A percentile compares a stretch with the other conserved stretches of the same genome.
phyloP scores from a whole-genome alignment of 2,888 invertebrate species.

The Limnephilus lunatus region DNA sequence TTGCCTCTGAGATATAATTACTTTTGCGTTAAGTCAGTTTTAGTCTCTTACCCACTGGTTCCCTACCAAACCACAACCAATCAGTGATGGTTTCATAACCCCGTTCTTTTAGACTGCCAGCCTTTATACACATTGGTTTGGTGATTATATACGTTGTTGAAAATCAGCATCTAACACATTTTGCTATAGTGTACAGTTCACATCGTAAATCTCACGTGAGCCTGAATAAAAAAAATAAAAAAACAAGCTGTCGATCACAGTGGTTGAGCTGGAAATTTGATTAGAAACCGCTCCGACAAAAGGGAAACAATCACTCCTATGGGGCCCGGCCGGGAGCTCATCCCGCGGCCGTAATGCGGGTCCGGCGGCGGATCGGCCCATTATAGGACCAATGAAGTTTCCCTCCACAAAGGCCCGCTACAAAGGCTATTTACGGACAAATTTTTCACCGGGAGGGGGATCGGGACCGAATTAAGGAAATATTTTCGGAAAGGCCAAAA shows the following conservation, averaged over 20 bases:
- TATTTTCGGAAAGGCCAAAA: neutral
- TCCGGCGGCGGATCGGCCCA: conserved; percentile 33
- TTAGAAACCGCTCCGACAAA: conserved; percentile 15
- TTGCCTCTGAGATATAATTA: neutral
- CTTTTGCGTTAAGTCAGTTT: neutral
- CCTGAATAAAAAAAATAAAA: neutral
- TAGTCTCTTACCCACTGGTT: neutral
- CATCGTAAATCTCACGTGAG: neutral
- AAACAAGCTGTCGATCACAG: conserved; percentile 14
- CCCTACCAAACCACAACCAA: neutral
- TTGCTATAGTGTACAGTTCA: neutral
- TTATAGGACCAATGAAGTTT: conserved; percentile 59
- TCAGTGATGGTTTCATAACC: neutral
- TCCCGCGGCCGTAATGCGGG: conserved; percentile 36
- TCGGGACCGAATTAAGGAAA: neutral
- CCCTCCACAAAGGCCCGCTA: conserved; percentile 53
- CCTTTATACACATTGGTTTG: no score
- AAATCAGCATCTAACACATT: neutral
- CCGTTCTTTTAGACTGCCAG: neutral
- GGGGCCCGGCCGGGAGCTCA: conserved; percentile 14
- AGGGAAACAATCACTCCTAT: conserved; percentile 24
- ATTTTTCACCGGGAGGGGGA: conserved; percentile 55
- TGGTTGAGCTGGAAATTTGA: conserved; percentile 6
- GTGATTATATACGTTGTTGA: no score
- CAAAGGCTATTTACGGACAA: conserved; percentile 62